Evolutionary conservation across 2,113 vertebrate genomes (phyloP).

Genomic region (Andinoacara biseriatus): DNA sequence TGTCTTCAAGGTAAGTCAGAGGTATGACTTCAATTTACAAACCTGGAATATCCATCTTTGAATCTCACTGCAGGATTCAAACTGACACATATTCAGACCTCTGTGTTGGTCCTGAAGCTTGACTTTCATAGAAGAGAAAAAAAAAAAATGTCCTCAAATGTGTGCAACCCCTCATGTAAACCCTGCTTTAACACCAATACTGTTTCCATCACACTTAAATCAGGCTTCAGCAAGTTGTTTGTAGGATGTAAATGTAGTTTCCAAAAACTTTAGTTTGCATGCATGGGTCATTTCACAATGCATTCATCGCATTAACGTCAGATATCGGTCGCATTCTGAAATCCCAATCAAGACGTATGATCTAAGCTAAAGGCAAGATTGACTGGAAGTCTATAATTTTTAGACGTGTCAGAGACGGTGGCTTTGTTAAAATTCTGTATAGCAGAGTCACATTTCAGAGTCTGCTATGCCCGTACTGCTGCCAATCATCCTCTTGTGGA

Average conservation of each 20-base stretch:
- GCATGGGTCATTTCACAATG: neutral
- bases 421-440: slow-evolving; percentile 43
- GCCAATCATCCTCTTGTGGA: slow-evolving; percentile 60
- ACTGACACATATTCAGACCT: neutral
- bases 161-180: neutral
- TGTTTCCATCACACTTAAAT: neutral
- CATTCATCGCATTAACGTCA: slow-evolving; percentile 23
- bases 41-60: neutral
- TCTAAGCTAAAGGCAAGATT: slow-evolving; percentile 61
- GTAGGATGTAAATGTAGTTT: neutral
- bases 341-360: slow-evolving; percentile 42
- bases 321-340: slow-evolving; percentile 28
- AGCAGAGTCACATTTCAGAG: slow-evolving; percentile 31
- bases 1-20: neutral
- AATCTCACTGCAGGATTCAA: neutral
- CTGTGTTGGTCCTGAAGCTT: neutral
- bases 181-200: neutral
- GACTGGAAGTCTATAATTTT: slow-evolving; percentile 36
- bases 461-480: slow-evolving; percentile 24
- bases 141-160: neutral
- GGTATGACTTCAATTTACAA: neutral
- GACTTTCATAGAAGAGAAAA: neutral
- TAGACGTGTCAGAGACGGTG: neutral
- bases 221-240: neutral
- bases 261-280: neutral